Conservation (phyloP, 2,888 invertebrate genomes). For the Drosophila affinis region DNA sequence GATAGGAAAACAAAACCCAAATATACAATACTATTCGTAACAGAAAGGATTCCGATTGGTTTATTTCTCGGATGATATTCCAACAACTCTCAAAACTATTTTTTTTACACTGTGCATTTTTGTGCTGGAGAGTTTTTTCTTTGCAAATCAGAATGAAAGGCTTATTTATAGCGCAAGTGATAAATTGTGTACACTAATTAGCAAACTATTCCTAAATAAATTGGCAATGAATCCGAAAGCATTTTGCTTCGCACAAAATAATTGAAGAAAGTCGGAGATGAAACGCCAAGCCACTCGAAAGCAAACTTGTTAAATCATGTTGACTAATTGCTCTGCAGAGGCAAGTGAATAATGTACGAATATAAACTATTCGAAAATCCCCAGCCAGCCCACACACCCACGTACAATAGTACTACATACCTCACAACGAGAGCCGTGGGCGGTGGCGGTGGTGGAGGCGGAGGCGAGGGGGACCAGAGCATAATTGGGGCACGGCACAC, state of each 20-base stretch:
- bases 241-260: constrained; percentile 49
- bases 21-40: not conserved
- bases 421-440: constrained; percentile 24
- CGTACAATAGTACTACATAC: constrained; percentile 11
- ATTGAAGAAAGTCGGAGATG: constrained; percentile 18
- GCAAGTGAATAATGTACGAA: constrained; percentile 45
- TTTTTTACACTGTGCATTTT: constrained; percentile 20
- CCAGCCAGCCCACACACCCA: constrained; percentile 36
- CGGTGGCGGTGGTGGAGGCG: constrained; percentile 1
- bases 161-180: constrained; percentile 56
- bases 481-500: constrained; percentile 44
- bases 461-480: constrained; percentile 17
- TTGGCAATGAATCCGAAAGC: constrained; percentile 50
- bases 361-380: constrained; percentile 42
- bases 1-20: constrained; percentile 18
- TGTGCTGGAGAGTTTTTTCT: not conserved
- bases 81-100: constrained; percentile 23
- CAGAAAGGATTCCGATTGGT: not conserved
- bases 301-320: constrained; percentile 57
- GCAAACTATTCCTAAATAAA: constrained; percentile 55
- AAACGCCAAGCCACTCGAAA: constrained; percentile 37
- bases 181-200: constrained; percentile 56
- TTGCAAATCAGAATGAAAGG: not conserved
- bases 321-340: constrained; percentile 65
- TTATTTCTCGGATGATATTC: no score